Base-by-base conservation (phyloP, 2,113 vertebrate species). In the Dasyprocta punctata region DNA sequence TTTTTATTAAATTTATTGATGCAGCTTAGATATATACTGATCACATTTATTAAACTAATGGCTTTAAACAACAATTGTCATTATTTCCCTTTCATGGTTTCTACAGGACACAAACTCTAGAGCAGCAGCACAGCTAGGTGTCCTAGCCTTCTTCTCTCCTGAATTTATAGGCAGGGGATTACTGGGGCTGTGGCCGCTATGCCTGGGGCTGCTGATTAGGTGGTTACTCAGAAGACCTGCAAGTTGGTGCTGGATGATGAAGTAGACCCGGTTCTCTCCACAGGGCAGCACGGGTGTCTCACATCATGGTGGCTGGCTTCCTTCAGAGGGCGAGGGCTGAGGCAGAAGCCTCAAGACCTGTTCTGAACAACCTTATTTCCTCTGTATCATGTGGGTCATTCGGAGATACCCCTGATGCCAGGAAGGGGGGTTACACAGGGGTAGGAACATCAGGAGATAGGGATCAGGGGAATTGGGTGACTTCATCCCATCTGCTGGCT, bases 141-240 rank as follows among this genome's bases (percentile, higher is more conserved):
- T 41, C 30, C 82, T 69, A 36, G 83, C 20, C 67, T 52, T 16
- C 22, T 20, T 47, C 10, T 77, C 73, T 77, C 11, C 73, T 77
- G 73, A 47, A 41, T 75, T 49, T 30, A 30, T 6, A 30, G 75
- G 49, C 30, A 30, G 10, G 14, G 19, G 33, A 47, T 44, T 28
- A 36, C 26, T 1, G 0, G 13, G 41, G 67, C 71, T 65, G 12
- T 0, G 6, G 60, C 54, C 41, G 63, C 47, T 26, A 22, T 44
- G 65, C 8, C 16, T 14, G 38, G 63, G n/a, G 61, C 49, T 90
- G 5, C 14, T 2, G 52, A 6, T 67, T 30, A 44, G 38, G 0
- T 1, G 8, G 14, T 38, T 54, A 67, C 19, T 49, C 4, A 12
- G 47, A 63, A 0, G 4, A 22, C 12, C 4, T 4, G 6, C 0